These are phyloP conservation scores for Bolborhynchus lineola DNA, from an alignment of 2,113 vertebrate genomes.

Conservation along the genomic window DNA sequence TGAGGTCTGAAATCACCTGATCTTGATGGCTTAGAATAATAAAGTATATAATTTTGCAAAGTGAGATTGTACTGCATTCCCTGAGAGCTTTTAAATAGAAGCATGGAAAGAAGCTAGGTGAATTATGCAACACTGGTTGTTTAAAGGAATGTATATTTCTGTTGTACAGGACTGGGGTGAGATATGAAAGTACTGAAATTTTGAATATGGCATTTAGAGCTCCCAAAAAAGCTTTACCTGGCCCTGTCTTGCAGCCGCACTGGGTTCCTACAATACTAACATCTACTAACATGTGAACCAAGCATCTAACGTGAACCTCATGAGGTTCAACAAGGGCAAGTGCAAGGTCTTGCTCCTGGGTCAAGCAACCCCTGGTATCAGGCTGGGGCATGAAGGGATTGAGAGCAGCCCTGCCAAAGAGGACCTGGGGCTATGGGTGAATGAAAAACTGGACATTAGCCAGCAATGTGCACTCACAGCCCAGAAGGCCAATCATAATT, in stretches of 20 bases:
- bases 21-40: background rate
- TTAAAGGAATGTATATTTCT: background rate
- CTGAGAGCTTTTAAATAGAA: background rate
- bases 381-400: background rate
- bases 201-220: background rate
- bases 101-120: background rate
- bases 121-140: background rate
- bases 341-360: background rate
- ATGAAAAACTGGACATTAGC: background rate
- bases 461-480: background rate
- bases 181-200: background rate
- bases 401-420: background rate
- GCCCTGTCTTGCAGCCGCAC: background rate
- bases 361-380: background rate
- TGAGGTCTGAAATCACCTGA: background rate
- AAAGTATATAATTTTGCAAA: background rate
- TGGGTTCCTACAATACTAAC: background rate
- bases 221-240: background rate
- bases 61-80: background rate
- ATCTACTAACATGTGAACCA: background rate
- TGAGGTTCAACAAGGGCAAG: background rate
- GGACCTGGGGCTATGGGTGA: background rate
- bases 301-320: background rate
- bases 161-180: rapidly evolving
- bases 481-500: background rate